Evolutionary conservation across 2,888 invertebrate species (phyloP), one percentile per base, ranked within the genome.

Genomic region (Trachelus stipa): DNA sequence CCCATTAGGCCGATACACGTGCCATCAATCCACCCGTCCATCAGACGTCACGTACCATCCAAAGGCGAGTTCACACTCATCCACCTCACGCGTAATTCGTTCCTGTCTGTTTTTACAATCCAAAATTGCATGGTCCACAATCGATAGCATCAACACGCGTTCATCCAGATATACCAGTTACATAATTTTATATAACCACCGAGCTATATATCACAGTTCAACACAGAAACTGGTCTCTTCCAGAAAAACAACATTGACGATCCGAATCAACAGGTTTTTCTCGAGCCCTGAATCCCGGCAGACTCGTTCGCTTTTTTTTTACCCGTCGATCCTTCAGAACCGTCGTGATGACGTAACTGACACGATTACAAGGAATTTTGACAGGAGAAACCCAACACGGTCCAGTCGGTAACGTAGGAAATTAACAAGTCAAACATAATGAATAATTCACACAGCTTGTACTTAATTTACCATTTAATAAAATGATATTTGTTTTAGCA

Each of bases 401-500:
- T 56, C 56, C 56, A 6, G 56, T 56, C 56, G 56, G 56, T 6
- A 23, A 56, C 56, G 56, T 56, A 23, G 23, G 23, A 56, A 56
- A 56, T 1, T 23, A 23, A 23, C 2, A 11, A 71, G 71, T 15
- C 71, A n/a, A 15, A 0, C n/a, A 31, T 0, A 71, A 31, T 6
- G 4, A 69, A 12, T 33, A 34, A 71, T 12, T 71, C 0, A 23
- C 33, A 31, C 31, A 30, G 71, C 15, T 71, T 71, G 71, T 71
- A 71, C 80, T 79, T 74, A 83, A 77, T 79, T 80, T 77, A 80
- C 80, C 81, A 83, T 85, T 86, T 85, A 84, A 85, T 85, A 84
- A 84, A 86, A 85, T 84, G 81, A 85, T 83, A 85, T 79, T 85
- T 79, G 81, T 82, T 23, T 82, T 86, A 83, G 81, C 77, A 82